Base-by-base conservation (phyloP, 2,113 vertebrate genomes). In the Anguilla japonica region DNA sequence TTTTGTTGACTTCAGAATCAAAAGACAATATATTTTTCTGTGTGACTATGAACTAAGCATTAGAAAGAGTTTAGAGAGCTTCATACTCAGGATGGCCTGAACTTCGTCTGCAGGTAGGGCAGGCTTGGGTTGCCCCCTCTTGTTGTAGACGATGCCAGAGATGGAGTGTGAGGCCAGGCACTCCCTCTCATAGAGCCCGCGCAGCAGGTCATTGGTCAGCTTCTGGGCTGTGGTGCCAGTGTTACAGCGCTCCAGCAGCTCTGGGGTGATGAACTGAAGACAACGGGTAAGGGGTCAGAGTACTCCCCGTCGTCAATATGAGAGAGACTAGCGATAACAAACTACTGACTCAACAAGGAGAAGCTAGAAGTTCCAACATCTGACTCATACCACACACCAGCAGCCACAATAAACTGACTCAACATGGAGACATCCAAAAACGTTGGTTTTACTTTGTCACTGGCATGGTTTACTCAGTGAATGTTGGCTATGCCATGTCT, bases 151-250 rank as follows among this genome's bases (percentile, higher is more conserved):
- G 57, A 88, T 85, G 80, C 92, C 91, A 26, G 90, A 90, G 89
- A 93, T 93, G 71, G 93, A 92, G 89, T 92, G 91, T 20, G 91
- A 92, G 14, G 90, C 91, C 89, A 92, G 87, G 84, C 90, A 92
- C 88, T 91, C 91, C 60, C 91, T 85, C 82, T 89, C 90, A 1
- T 93, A 93, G 40, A 93, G 90, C 41, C 90, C 87, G 8, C 90
- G 87, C 82, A 93, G 89, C 81, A 93, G 91, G 87, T 91, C 88
- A 16, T 91, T 93, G 88, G 92, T 93, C 78, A 93, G 89, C 86
- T 92, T 93, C 89, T 92, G 90, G 60, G 91, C 88, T 0, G 89
- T 92, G 86, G 88, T 88, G 26, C 89, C 90, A 9, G 90, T 92
- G 87, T 92, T 91, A 63, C 91, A 90, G 57, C 79, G 87, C 83